These are phyloP conservation scores for Pristionchus mayeri DNA, from an alignment of 2,888 invertebrate species.

Conservation along the genomic window DNA sequence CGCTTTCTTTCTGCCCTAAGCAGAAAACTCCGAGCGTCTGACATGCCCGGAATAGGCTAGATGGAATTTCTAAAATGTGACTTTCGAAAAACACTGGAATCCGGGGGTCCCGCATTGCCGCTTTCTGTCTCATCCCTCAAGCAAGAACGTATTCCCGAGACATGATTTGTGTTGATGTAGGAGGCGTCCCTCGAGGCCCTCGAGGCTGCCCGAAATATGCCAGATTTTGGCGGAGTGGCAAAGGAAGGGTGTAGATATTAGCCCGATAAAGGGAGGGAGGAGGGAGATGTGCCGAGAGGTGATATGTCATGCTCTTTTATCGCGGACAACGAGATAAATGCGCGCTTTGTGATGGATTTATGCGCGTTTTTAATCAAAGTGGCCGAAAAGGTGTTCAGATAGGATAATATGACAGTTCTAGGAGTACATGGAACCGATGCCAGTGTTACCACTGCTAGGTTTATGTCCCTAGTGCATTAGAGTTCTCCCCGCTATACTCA, in stretches of 20 bases:
- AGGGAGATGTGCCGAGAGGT: background rate
- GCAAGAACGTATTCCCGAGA: background rate
- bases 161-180: conserved; percentile 28
- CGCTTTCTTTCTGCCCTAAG: too few species aligned
- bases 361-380: too few species aligned
- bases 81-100: conserved; percentile 7
- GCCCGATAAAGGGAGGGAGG: background rate
- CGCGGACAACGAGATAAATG: background rate
- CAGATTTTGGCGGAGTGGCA: background rate
- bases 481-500: too few species aligned
- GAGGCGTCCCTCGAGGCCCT: background rate
- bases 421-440: too few species aligned
- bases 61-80: background rate
- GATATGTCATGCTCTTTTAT: conserved; percentile 21
- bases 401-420: too few species aligned
- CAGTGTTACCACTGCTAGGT: too few species aligned
- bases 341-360: background rate
- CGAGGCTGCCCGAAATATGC: conserved; percentile 21
- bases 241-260: conserved; percentile 18
- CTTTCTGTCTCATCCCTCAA: too few species aligned
- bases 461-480: too few species aligned
- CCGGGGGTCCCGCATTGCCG: too few species aligned
- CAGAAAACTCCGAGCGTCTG: too few species aligned
- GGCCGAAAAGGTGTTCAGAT: too few species aligned
- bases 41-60: too few species aligned